phyloP scores from a whole-genome alignment of 2,113 vertebrate species.

The Burhinus bistriatus region DNA sequence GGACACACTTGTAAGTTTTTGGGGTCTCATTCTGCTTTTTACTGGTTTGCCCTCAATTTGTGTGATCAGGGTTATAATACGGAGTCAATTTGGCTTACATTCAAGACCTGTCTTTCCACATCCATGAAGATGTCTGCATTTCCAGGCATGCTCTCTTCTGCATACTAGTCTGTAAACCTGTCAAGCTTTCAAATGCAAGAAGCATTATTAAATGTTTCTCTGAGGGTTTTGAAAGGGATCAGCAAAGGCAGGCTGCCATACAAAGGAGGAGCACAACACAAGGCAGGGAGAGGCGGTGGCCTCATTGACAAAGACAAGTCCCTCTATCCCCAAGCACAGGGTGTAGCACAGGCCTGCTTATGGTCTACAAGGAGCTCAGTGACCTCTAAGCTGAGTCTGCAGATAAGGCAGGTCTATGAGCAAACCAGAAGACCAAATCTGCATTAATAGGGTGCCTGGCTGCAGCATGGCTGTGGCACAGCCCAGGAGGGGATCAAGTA shows the following conservation, averaged over 20 bases:
- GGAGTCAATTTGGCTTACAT: not conserved
- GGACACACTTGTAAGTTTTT: not conserved
- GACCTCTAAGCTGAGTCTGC: not conserved
- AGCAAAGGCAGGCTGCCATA: not conserved
- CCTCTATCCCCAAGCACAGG: no score
- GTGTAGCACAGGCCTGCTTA: not conserved
- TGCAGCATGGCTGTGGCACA: not conserved
- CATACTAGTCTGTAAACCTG: not conserved
- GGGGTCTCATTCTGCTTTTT: not conserved
- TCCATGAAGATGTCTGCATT: not conserved
- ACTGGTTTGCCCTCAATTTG: not conserved
- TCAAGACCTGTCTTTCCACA: not conserved
- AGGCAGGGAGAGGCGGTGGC: not conserved
- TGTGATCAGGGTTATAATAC: not conserved
- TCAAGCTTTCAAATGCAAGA: not conserved
- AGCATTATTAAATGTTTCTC: not conserved
- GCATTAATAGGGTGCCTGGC: accelerated
- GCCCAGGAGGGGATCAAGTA: not conserved
- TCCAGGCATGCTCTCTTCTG: not conserved
- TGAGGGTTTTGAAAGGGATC: not conserved
- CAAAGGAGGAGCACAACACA: not conserved
- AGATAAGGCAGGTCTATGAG: not conserved
- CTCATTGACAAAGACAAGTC: not conserved
- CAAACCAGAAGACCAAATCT: not conserved
- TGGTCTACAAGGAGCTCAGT: not conserved